Percentiles rank a stretch among this genome's conserved stretches.
Conservation (phyloP, 2,113 vertebrate genomes). For the Sciurus niger region DNA sequence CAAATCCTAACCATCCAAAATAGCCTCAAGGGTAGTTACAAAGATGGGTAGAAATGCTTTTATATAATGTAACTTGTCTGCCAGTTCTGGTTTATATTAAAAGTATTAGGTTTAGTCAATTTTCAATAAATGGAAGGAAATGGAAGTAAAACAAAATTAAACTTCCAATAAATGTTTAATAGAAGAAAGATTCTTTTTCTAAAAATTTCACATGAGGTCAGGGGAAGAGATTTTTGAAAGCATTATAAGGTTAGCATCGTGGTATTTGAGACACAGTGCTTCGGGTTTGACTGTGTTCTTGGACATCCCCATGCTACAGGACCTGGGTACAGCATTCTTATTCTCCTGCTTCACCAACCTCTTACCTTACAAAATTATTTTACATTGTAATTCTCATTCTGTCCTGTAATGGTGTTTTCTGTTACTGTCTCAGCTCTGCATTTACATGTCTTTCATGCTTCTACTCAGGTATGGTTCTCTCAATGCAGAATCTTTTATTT, state of each 20-base stretch:
- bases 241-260: too few relatives aligned
- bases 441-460: background rate
- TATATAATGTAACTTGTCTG: background rate
- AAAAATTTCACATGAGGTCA: too few relatives aligned
- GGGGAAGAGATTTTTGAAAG: too few relatives aligned
- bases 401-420: background rate
- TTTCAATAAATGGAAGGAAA: background rate
- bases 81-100: background rate
- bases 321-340: background rate
- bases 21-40: background rate
- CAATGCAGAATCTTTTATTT: slow-evolving; percentile 6
- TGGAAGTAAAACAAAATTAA: background rate
- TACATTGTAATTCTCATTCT: background rate
- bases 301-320: background rate
- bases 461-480: background rate
- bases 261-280: background rate
- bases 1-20: background rate
- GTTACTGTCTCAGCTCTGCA: background rate
- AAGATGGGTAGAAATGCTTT: background rate
- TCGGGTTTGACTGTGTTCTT: background rate
- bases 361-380: background rate
- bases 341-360: background rate
- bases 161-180: too few relatives aligned
- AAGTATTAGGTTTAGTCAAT: too few relatives aligned
- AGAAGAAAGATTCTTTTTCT: too few relatives aligned